phyloP scores from a whole-genome alignment of 2,888 invertebrate species.

The Synanthedon tipuliformis region DNA sequence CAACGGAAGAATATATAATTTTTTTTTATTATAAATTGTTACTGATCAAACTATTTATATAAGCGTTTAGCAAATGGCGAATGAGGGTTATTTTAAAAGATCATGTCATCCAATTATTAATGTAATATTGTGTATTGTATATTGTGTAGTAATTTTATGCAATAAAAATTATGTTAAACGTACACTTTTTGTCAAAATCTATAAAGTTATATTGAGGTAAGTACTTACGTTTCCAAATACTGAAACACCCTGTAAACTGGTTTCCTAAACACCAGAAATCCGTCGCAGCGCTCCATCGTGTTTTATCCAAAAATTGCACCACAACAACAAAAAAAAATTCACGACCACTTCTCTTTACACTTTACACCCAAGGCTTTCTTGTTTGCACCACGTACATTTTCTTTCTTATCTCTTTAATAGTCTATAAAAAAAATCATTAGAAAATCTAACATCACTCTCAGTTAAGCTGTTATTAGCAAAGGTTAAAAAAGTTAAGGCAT shows the following conservation, averaged over 20 bases:
- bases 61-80: too few relatives aligned
- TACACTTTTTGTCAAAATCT: not conserved
- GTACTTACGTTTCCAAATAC: conserved; percentile 85
- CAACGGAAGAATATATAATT: too few relatives aligned
- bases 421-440: not conserved
- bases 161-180: too few relatives aligned
- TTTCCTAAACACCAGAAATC: conserved; percentile 82
- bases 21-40: too few relatives aligned
- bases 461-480: not conserved
- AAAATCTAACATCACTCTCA: not conserved
- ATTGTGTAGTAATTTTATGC: too few relatives aligned
- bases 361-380: not conserved
- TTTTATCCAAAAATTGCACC: conserved; percentile 11
- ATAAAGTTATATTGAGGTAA: not conserved
- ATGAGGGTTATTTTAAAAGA: too few relatives aligned
- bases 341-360: conserved; percentile 13
- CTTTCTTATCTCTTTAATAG: not conserved
- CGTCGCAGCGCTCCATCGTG: conserved; percentile 82
- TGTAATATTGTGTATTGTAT: not conserved
- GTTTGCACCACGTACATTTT: not conserved
- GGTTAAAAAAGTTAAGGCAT: conserved; percentile 54
- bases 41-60: too few relatives aligned
- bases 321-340: conserved; percentile 7
- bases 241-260: conserved; percentile 85
- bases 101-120: too few relatives aligned